These are phyloP conservation scores for Sebastes oblongus DNA, from an alignment of 2,797 vertebrate genomes.

Conservation along the genomic window DNA sequence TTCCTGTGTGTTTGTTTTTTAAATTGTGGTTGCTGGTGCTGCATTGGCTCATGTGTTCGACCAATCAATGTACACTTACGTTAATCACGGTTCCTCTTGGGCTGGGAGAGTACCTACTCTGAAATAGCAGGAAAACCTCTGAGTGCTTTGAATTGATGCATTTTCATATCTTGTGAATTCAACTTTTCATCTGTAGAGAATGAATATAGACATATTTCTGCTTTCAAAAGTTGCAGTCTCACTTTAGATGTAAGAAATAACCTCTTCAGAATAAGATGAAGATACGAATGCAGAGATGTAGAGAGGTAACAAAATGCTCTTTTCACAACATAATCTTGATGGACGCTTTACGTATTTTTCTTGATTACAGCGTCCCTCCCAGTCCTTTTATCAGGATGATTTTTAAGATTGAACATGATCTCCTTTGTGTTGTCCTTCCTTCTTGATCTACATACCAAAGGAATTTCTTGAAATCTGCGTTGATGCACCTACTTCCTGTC, in stretches of 20 bases:
- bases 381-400: not conserved
- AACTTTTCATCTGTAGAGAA: no score
- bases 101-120: no score
- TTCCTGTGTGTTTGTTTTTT: accelerated
- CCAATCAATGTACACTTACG: no score
- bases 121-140: no score
- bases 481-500: constrained; percentile 10
- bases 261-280: not conserved
- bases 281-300: not conserved
- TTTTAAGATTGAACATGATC: not conserved
- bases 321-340: not conserved
- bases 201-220: no score
- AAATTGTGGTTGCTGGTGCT: no score
- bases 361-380: not conserved
- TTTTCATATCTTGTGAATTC: no score
- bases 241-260: not conserved
- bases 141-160: no score
- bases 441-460: constrained; percentile 5
- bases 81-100: no score
- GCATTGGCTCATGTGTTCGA: no score
- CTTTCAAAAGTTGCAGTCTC: no score
- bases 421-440: not conserved
- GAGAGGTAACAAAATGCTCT: not conserved
- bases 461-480: not conserved
- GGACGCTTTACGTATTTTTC: not conserved